A percentile compares a stretch with the other conserved stretches of the same genome.
Evolutionary conservation across 1,140 invertebrate genomes (phyloP).

Genomic region (Drosophila hydei): DNA sequence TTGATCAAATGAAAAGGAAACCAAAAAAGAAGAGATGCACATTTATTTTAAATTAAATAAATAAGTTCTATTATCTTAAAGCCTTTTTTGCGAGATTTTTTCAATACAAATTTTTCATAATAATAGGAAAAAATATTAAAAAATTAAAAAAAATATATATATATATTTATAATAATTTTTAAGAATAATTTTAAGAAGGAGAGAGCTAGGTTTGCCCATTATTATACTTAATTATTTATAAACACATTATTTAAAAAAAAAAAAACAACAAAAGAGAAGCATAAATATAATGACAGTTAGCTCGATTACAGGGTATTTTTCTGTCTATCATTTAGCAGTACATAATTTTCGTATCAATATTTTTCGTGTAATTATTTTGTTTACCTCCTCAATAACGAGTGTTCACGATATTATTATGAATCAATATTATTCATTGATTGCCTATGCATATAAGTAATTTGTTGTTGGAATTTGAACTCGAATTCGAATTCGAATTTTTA

Average conservation of each 20-base stretch:
- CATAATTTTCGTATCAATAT: background rate
- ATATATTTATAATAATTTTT: too few relatives aligned
- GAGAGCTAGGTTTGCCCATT: too few relatives aligned
- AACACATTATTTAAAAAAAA: too few relatives aligned
- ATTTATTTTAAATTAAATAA: too few relatives aligned
- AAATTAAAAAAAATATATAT: too few relatives aligned
- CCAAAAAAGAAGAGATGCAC: background rate
- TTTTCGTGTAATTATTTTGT: conserved; percentile 24
- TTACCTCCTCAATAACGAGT: conserved; percentile 3
- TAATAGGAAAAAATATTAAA: too few relatives aligned
- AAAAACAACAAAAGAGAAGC: too few relatives aligned
- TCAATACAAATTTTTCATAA: background rate
- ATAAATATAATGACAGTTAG: too few relatives aligned
- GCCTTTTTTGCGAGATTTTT: too few relatives aligned
- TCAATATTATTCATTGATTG: conserved; percentile 35
- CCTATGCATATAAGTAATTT: background rate
- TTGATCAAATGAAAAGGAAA: background rate
- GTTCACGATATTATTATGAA: conserved; percentile 26
- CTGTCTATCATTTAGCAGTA: background rate
- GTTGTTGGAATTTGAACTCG: background rate
- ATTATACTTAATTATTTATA: too few relatives aligned
- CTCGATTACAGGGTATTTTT: background rate
- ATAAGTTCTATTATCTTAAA: too few relatives aligned
- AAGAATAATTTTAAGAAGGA: too few relatives aligned
- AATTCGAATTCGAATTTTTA: conserved; percentile 7